Conservation (phyloP, 2,888 invertebrate genomes). For the Hypselothyrea guttata region DNA sequence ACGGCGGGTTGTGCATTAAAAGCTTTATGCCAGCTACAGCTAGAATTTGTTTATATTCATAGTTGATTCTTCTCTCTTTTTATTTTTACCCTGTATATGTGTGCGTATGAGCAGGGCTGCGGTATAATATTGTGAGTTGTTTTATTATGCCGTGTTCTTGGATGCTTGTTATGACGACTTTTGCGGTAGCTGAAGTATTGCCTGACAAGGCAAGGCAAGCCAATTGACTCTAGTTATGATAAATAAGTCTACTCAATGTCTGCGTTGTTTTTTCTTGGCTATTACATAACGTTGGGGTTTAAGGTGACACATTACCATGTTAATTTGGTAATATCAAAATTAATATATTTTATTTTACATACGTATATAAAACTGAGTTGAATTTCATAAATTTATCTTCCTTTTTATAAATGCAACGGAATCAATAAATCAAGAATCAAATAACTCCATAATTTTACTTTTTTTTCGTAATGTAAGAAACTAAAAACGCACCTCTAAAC, state of each 20-base stretch:
- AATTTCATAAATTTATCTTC: too few species aligned
- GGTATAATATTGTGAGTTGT: neutral
- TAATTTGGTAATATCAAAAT: too few species aligned
- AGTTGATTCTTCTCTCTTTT: slow-evolving; percentile 32
- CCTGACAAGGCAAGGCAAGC: slow-evolving; percentile 28
- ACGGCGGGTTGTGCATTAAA: slow-evolving; percentile 67
- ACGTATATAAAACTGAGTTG: too few species aligned
- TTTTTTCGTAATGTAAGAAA: too few species aligned
- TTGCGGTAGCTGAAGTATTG: slow-evolving; percentile 13
- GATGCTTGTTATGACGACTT: slow-evolving; percentile 21
- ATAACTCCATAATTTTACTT: too few species aligned
- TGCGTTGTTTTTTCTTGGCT: neutral
- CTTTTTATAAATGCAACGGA: too few species aligned
- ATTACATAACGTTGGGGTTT: neutral
- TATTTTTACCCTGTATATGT: neutral
- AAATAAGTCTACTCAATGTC: slow-evolving; percentile 9
- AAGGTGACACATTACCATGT: too few species aligned
- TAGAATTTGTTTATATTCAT: slow-evolving; percentile 56
- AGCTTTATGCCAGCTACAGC: slow-evolving; percentile 60
- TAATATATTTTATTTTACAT: too few species aligned
- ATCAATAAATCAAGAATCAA: neutral
- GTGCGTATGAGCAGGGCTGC: slow-evolving; percentile 7
- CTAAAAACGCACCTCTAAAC: too few species aligned
- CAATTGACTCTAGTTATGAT: slow-evolving; percentile 33
- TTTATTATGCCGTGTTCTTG: slow-evolving; percentile 19